Evolutionary conservation across 2,888 invertebrate species (phyloP), one percentile per base, ranked within the genome.

Genomic region (Hydriomena furcata): DNA sequence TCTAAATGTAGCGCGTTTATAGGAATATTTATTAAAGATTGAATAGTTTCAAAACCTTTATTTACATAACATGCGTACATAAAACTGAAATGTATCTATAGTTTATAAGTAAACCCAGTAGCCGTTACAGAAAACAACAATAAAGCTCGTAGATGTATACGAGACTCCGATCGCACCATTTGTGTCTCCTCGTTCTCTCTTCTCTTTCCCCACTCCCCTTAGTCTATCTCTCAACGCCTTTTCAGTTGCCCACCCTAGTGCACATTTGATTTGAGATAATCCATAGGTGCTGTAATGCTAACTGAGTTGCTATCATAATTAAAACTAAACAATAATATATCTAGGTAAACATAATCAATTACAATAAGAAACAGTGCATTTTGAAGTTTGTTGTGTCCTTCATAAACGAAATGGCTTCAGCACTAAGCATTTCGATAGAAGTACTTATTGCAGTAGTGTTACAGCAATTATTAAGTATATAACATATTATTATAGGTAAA

Each of bases 51-150:
- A 76, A 77, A 84, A 82, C 82, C 78, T 85, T 84, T 87, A 87
- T 87, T 87, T 87, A 87, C 86, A 85, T 85, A 84, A 85, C 82
- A 83, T 84, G 78, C 76, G 84, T 79, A 80, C 38, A 51, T 43
- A 63, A 73, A 84, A 83, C 81, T 78, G 79, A 84, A 76, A 82
- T 79, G 73, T 77, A 66, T 78, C 66, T 78, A 76, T 73, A 79
- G 69, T 75, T 72, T 71, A 66, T 11, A 73, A 79, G 76, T 72
- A 72, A 79, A 77, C 77, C 76, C 79, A 76, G 79, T 68, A 80
- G 79, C 76, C 64, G 66, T 72, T 65, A 71, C 64, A 71, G 63
- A 61, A 58, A 65, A 61, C 56, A 30, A 40, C 35, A 21, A 20
- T 21, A 34, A 27, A 40, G 41, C 44, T 51, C 11, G 38, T 12